A percentile compares a stretch with the other conserved stretches of the same genome.
These are phyloP conservation scores for Aegithalos caudatus DNA, from an alignment of 2,113 vertebrate species.

Conservation along the genomic window DNA sequence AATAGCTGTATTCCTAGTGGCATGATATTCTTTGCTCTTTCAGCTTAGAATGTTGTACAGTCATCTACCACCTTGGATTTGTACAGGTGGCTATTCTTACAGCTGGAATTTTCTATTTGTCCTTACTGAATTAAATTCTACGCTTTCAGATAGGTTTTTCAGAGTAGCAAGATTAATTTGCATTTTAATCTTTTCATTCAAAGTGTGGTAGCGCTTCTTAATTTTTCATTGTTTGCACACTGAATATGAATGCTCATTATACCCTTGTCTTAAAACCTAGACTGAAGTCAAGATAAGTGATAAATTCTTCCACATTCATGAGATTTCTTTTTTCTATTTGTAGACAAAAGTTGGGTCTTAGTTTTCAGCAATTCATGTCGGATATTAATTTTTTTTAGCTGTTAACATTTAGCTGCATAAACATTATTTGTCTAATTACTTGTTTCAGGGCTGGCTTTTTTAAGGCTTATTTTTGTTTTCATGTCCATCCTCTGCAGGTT, in stretches of 20 bases:
- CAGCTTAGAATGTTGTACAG: not conserved
- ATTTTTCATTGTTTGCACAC: not conserved
- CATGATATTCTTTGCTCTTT: not conserved
- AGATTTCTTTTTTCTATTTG: not conserved
- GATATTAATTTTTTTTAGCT: not conserved
- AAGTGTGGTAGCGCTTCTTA: not conserved
- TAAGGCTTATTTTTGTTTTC: not conserved
- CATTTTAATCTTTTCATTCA: not conserved
- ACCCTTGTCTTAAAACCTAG: not conserved
- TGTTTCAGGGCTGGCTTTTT: not conserved
- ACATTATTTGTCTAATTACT: not conserved
- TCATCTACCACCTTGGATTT: not conserved
- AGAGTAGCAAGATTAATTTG: not conserved
- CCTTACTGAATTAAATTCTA: not conserved
- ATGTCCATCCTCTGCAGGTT: not conserved
- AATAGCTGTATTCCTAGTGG: not conserved
- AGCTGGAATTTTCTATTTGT: not conserved
- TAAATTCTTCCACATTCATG: not conserved
- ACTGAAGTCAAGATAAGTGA: not conserved
- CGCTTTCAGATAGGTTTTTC: not conserved
- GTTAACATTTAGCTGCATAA: not conserved
- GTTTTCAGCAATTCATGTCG: not conserved
- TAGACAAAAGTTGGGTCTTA: not conserved
- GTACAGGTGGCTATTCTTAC: not conserved
- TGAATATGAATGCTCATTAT: not conserved